Evolutionary conservation across 2,113 vertebrate species (phyloP).

Genomic region (Burhinus oedicnemus): DNA sequence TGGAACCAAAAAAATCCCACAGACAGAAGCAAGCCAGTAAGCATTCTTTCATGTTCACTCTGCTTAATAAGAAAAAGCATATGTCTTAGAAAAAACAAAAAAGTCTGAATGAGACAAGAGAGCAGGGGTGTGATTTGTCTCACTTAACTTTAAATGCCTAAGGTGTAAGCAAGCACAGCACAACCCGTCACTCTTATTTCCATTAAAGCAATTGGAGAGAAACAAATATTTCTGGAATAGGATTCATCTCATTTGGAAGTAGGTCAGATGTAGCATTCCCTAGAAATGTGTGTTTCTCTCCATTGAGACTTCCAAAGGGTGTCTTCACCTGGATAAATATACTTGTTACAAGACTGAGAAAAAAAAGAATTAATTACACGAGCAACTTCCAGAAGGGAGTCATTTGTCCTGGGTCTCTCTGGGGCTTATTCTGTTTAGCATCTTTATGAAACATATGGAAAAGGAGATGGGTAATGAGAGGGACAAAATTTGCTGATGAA

Average conservation of each 20-base stretch:
- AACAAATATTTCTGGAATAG: neutral
- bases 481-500: neutral
- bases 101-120: neutral
- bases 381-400: neutral
- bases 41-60: neutral
- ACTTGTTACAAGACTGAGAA: neutral
- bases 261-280: neutral
- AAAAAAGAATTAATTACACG: neutral
- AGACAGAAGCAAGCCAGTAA: neutral
- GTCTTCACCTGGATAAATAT: neutral
- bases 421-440: neutral
- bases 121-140: neutral
- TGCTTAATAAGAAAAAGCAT: neutral
- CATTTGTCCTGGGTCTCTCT: neutral
- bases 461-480: neutral
- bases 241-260: neutral
- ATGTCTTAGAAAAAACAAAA: neutral
- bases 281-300: neutral
- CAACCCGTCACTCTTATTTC: neutral
- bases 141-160: neutral
- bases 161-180: neutral
- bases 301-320: neutral
- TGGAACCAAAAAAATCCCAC: neutral
- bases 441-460: neutral
- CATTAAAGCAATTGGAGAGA: neutral